A percentile compares a stretch with the other conserved stretches of the same genome.
Conservation (phyloP, 2,888 invertebrate species). For the Gandaritis pyraliata region DNA sequence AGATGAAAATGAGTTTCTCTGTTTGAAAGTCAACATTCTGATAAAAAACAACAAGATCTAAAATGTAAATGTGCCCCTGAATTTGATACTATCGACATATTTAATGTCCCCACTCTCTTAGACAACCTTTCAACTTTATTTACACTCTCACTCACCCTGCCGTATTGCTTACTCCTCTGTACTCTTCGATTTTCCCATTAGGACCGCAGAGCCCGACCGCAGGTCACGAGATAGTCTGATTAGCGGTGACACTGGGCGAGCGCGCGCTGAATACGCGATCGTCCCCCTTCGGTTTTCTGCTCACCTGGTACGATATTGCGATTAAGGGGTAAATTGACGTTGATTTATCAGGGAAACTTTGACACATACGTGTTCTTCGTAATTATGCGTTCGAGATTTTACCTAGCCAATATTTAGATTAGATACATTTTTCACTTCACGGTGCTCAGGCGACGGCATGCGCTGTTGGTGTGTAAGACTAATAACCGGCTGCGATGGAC, state of each 20-base stretch:
- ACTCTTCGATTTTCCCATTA: conserved; percentile 46
- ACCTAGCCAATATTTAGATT: neutral
- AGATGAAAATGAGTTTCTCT: too few relatives aligned
- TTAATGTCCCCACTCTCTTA: conserved; percentile 4
- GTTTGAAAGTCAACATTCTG: too few relatives aligned
- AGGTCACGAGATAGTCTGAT: conserved; percentile 67
- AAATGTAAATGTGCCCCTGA: neutral
- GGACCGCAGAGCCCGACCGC: conserved; percentile 48
- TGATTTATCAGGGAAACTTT: conserved; percentile 31
- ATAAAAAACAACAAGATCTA: neutral
- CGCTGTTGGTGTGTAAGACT: neutral
- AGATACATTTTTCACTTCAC: too few relatives aligned
- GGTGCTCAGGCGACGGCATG: too few relatives aligned
- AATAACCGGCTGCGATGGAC: neutral
- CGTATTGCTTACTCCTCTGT: conserved; percentile 35
- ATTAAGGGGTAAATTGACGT: conserved; percentile 21
- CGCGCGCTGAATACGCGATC: conserved; percentile 53
- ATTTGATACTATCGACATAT: conserved; percentile 1
- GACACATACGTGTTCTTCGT: conserved; percentile 13
- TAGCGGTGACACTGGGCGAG: conserved; percentile 60
- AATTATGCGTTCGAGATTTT: conserved; percentile 9
- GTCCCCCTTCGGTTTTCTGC: conserved; percentile 43
- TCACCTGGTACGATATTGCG: conserved; percentile 37
- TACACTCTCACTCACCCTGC: conserved; percentile 7
- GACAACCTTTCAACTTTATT: conserved; percentile 13